Percentiles rank a stretch among this genome's conserved stretches.
Evolutionary conservation across 2,797 vertebrate species (phyloP).

Genomic region (Pseudochromis fuscus): DNA sequence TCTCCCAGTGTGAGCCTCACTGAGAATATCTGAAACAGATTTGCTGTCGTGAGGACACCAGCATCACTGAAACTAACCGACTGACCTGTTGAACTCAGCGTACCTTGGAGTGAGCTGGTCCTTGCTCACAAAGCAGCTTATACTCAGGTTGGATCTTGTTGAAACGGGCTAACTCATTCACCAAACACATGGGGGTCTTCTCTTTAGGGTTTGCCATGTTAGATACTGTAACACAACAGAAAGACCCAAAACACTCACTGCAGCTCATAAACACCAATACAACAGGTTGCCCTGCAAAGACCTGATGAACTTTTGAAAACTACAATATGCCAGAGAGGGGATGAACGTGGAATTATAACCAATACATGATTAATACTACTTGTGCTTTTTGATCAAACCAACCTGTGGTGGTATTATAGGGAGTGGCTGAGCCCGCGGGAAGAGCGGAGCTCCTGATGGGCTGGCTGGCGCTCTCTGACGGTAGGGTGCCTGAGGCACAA

Average conservation of each 20-base stretch:
- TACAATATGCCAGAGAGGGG: neutral
- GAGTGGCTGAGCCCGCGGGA: slow-evolving; percentile 92
- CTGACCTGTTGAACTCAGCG: neutral
- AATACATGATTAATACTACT: neutral
- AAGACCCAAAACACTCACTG: slow-evolving; percentile 18
- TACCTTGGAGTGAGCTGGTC: slow-evolving; percentile 96
- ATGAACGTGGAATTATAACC: neutral
- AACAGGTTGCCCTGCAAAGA: neutral
- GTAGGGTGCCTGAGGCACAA: slow-evolving; percentile 89
- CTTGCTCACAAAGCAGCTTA: slow-evolving; percentile 95
- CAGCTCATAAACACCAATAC: neutral
- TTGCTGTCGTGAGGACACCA: neutral
- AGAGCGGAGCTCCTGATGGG: slow-evolving; percentile 94
- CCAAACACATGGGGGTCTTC: slow-evolving; percentile 99
- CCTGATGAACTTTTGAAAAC: neutral
- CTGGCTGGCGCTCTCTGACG: slow-evolving; percentile 96
- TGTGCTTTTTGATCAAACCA: slow-evolving; percentile 57
- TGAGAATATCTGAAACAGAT: slow-evolving; percentile 89
- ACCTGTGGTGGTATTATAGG: slow-evolving; percentile 93
- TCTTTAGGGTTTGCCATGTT: slow-evolving; percentile 99
- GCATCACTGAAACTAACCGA: neutral
- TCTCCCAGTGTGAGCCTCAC: slow-evolving; percentile 93
- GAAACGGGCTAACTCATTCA: slow-evolving; percentile 99
- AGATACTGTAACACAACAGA: slow-evolving; percentile 85
- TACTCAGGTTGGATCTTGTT: slow-evolving; percentile 97